phyloP scores from a whole-genome alignment of 1,140 invertebrate genomes.

The Aporrectodea caliginosa region DNA sequence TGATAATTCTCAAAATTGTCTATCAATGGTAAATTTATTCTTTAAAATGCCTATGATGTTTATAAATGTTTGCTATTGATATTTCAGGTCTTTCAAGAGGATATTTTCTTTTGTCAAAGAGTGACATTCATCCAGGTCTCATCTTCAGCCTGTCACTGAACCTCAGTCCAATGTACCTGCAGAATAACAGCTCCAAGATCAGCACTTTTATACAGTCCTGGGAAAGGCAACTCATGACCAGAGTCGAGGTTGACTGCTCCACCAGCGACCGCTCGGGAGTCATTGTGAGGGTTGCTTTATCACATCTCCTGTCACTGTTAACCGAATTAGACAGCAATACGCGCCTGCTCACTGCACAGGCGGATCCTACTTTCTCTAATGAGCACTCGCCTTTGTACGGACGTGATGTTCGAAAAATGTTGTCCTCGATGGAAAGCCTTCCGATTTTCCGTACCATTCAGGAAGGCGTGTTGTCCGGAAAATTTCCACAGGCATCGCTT shows the following conservation, averaged over 20 bases:
- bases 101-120: conserved; percentile 17
- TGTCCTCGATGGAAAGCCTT: neutral
- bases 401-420: neutral
- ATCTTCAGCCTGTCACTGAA: conserved; percentile 8
- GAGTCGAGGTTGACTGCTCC: neutral
- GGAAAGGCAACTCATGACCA: neutral
- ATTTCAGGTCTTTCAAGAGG: conserved; percentile 19
- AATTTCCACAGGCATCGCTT: neutral
- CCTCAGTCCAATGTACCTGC: conserved; percentile 20
- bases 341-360: neutral
- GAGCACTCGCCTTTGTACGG: neutral
- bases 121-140: neutral
- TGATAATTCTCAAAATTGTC: too few relatives aligned
- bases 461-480: neutral
- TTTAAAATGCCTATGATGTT: too few relatives aligned
- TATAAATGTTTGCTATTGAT: too few relatives aligned
- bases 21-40: too few relatives aligned
- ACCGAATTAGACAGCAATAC: neutral
- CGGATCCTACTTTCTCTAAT: neutral
- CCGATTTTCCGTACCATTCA: neutral
- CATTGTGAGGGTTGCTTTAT: neutral
- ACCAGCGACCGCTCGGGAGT: neutral
- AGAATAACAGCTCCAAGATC: neutral
- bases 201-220: neutral
- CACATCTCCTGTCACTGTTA: neutral